phyloP scores from a whole-genome alignment of 2,888 invertebrate genomes.

The Chymomyza amoena region DNA sequence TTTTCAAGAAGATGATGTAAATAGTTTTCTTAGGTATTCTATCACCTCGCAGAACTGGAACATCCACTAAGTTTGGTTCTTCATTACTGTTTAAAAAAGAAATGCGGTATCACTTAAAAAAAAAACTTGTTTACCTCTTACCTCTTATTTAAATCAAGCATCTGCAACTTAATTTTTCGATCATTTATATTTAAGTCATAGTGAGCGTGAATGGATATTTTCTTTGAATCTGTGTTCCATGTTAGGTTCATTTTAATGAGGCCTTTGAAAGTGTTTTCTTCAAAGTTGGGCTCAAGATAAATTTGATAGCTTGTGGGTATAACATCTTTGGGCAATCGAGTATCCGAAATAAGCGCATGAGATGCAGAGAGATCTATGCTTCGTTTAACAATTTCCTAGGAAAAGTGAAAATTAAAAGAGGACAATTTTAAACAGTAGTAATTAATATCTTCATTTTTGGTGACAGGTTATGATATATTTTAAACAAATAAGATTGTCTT shows the following conservation, averaged over 20 bases:
- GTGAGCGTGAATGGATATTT: constrained; percentile 84
- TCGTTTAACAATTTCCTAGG: constrained; percentile 78
- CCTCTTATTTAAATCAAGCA: constrained; percentile 59
- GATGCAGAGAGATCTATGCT: constrained; percentile 87
- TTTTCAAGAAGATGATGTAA: constrained; percentile 82
- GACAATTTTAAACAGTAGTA: too few relatives aligned
- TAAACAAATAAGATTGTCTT: too few relatives aligned
- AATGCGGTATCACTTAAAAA: neutral
- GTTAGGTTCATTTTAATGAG: constrained; percentile 85
- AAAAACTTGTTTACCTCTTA: constrained; percentile 23
- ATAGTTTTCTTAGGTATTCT: constrained; percentile 83
- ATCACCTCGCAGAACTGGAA: constrained; percentile 77
- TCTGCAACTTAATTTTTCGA: constrained; percentile 79
- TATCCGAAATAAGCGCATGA: constrained; percentile 83
- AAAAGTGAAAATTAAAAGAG: neutral
- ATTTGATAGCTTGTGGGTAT: constrained; percentile 84
- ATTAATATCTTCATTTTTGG: too few relatives aligned
- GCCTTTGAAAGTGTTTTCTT: constrained; percentile 84
- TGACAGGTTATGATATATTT: too few relatives aligned
- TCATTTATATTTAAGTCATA: constrained; percentile 82
- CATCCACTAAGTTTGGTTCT: constrained; percentile 32
- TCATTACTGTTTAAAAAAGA: constrained; percentile 15
- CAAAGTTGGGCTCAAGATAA: constrained; percentile 84
- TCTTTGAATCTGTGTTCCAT: constrained; percentile 82
- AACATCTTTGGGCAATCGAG: constrained; percentile 82